Base-by-base conservation (phyloP, 2,888 invertebrate genomes). In the Tipula helvola region DNA sequence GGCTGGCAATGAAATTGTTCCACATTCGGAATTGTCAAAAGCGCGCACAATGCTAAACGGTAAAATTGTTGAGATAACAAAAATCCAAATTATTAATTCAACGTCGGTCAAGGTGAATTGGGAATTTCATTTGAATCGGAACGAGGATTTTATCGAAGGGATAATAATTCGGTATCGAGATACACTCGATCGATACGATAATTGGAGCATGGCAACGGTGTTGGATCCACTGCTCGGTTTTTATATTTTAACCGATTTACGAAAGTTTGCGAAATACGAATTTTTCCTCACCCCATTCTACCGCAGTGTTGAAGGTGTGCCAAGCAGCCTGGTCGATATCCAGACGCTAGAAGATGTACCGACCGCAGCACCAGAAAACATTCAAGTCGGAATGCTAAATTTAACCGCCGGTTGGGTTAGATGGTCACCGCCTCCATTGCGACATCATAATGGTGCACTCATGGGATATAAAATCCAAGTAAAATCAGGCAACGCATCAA, bases 271-370 rank as follows among this genome's bases (percentile, higher is more conserved):
- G 28, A 95, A 95, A 90, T 97, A 97, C 90, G 96, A 97, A 91
- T 96, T 97, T 90, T 96, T 97, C 90, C 93, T 97, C 87, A 95
- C 96, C 47, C 97, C 97, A 1, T 97, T 96, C 91, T 96, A 95
- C 91, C 95, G 95, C 89, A 95, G 94, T 13, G 93, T 97, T 47
- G 96, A 98, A 91, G 98, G 98, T 5, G 96, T 96, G 90, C 98
- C 98, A 83, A 98, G 98, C 87, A 99, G 98, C 92, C 95, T 97
- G 52, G 95, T 95, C 90, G 93, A 95, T 86, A 96, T 96, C 84
- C 95, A 95, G 88, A 98, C 98, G 5, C 93, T 96, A 88, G 97
- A 98, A 92, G 98, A 98, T 91, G 93, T 95, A 57, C 97, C 97
- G 5, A 95, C 96, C 1, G 95, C 95, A 10, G 94, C 97, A 44